Evolutionary conservation across 2,888 invertebrate genomes (phyloP).

Genomic region (Busseola fusca): DNA sequence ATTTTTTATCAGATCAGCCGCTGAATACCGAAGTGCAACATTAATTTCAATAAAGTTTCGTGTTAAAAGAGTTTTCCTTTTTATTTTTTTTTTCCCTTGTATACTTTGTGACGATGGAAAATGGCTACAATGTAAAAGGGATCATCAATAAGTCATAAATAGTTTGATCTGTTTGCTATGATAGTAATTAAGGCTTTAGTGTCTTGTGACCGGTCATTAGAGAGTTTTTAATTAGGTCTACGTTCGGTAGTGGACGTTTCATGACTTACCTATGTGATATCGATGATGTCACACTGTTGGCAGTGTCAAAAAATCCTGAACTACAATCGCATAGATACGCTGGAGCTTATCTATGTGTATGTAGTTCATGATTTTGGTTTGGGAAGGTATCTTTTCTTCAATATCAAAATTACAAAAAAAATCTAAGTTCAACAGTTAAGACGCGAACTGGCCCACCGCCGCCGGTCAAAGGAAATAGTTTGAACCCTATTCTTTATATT

Average conservation of each 20-base stretch:
- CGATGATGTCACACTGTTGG: no score
- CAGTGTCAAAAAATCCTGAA: no score
- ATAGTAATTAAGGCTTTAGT: neutral
- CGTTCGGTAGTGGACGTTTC: neutral
- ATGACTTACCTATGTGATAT: neutral
- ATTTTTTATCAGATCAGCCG: constrained; percentile 62
- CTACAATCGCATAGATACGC: no score
- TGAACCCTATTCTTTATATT: neutral
- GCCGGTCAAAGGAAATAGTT: neutral
- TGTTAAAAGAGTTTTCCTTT: constrained; percentile 3
- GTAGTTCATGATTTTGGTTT: neutral
- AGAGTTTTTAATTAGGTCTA: constrained; percentile 10
- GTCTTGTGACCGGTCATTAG: neutral
- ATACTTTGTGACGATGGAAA: constrained; percentile 17
- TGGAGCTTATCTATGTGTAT: neutral
- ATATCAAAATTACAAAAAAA: neutral
- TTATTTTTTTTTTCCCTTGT: neutral
- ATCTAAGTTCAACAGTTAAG: neutral
- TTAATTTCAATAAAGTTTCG: constrained; percentile 50
- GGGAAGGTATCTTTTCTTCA: neutral
- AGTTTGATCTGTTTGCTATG: constrained; percentile 23
- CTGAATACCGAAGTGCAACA: constrained; percentile 39
- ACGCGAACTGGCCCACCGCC: neutral
- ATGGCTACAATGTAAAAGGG: constrained; percentile 4
- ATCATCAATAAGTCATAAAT: neutral